phyloP scores from a whole-genome alignment of 2,888 invertebrate genomes.

The Bellardia pandia region DNA sequence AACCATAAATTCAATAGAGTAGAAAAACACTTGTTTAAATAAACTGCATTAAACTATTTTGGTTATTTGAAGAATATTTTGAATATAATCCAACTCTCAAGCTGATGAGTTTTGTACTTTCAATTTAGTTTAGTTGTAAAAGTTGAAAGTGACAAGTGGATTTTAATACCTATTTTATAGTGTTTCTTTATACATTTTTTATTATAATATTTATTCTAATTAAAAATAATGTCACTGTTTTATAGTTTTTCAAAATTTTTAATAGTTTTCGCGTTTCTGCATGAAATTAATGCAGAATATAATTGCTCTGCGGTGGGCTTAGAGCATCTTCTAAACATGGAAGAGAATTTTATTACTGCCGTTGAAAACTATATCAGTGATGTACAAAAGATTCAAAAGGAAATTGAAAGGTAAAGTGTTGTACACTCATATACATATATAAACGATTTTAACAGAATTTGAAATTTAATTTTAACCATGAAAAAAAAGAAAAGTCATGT shows the following conservation, averaged over 20 bases:
- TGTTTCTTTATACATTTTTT: background rate
- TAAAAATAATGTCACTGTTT: background rate
- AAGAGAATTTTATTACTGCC: constrained; percentile 60
- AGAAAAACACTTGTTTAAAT: constrained; percentile 14
- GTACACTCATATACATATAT: background rate
- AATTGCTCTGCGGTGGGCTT: constrained; percentile 71
- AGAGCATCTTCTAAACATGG: constrained; percentile 61
- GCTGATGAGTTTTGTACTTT: background rate
- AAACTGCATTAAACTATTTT: background rate
- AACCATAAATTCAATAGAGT: background rate
- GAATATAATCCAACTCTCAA: background rate
- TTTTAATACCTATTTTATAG: background rate
- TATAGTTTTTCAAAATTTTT: background rate
- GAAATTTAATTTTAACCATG: no score
- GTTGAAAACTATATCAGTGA: constrained; percentile 65
- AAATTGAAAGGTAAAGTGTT: constrained; percentile 63
- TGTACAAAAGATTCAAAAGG: constrained; percentile 40
- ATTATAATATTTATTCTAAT: background rate
- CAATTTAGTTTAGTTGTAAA: background rate
- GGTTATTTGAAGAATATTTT: background rate
- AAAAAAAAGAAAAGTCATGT: background rate
- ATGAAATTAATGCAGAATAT: constrained; percentile 68
- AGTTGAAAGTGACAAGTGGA: background rate
- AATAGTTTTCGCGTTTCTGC: background rate
- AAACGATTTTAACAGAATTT: no score